Base-by-base conservation (phyloP, 2,888 invertebrate species). In the Nomada flava region DNA sequence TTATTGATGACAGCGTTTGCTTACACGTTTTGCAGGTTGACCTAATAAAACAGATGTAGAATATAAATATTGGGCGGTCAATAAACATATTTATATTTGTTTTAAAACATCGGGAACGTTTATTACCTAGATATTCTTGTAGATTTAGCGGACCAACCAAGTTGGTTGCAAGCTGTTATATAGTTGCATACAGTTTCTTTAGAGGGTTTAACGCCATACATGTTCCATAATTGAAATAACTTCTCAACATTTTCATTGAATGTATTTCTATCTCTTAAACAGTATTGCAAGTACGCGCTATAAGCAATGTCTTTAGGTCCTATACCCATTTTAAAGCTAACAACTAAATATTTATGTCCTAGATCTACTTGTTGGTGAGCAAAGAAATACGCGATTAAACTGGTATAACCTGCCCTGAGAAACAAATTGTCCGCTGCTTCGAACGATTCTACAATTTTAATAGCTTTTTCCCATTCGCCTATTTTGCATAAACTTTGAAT, bases 401-500 rank as follows among this genome's bases (percentile, higher is more conserved):
- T 0, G n/a, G 2, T 26, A 96, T 95, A 18, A 93, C 90, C 81
- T 15, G 15, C 13, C 95, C 94, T 36, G 96, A 73, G 1, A 94
- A 93, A 88, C 95, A 95, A 83, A 95, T 96, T 0, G 0, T 60
- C 90, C 67, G 96, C 95, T 90, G 95, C 68, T 96, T 95, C 36
- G 97, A 91, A 18, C 1, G 0, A 15, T 10, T 74, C 1, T 26
- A 78, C 15, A 97, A 93, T 84, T 95, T 94, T 0, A 95, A 71
- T 57, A 95, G 95, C 77, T 7, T 96, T 95, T 86, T 94, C 94
- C 96, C 97, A 97, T 84, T 95, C 94, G 74, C 94, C 92, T 11
- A 96, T 96, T 26, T 95, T 89, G 84, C 96, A 96, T 3, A 98
- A 91, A 0, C 95, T 97, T 79, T 94, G 93, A 75, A 97, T 94